These are phyloP conservation scores for Heterohyrax brucei DNA, from an alignment of 2,797 vertebrate genomes.

Conservation along the genomic window DNA sequence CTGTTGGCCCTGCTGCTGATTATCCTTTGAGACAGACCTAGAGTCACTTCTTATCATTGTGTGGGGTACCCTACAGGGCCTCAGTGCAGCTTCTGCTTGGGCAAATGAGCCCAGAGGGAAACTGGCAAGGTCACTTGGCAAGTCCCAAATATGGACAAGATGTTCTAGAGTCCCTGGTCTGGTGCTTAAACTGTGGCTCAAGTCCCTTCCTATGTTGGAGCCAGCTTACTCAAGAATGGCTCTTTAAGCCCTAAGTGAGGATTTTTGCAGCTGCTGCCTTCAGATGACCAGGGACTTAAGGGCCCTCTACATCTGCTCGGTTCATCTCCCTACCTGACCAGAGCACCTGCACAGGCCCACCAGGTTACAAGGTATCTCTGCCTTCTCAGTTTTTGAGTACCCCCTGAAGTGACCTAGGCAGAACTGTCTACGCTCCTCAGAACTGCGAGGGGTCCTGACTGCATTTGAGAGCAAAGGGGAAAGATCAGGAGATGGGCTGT, in stretches of 20 bases:
- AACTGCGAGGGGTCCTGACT: neutral
- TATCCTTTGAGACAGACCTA: conserved; percentile 58
- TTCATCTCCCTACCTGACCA: neutral
- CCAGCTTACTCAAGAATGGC: neutral
- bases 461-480: neutral
- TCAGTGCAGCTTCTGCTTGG: neutral
- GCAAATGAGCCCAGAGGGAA: neutral
- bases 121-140: neutral
- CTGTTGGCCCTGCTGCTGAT: neutral
- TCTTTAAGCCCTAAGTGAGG: neutral
- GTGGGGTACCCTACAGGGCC: neutral
- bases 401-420: neutral
- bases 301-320: neutral
- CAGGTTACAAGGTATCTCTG: neutral
- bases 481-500: neutral
- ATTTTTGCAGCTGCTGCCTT: neutral
- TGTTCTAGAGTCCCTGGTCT: neutral
- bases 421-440: neutral
- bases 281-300: neutral
- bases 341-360: neutral
- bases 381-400: neutral
- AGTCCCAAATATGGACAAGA: neutral
- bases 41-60: neutral
- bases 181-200: neutral
- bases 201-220: neutral